These are phyloP conservation scores for Xerus inauris DNA, from an alignment of 2,113 vertebrate genomes.

Conservation along the genomic window DNA sequence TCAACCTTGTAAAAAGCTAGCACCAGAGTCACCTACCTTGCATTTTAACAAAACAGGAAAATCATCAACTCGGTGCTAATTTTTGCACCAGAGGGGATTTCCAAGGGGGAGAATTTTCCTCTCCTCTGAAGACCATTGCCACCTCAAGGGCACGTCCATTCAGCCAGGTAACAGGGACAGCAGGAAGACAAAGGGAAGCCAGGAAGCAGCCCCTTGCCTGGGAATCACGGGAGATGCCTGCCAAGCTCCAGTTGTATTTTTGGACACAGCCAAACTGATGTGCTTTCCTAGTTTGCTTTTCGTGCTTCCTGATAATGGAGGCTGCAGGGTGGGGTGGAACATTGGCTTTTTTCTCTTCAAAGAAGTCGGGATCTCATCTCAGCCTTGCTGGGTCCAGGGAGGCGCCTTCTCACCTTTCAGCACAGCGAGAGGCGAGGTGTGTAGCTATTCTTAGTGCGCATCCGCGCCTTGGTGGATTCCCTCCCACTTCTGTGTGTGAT, in stretches of 20 bases:
- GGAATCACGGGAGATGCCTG: background rate
- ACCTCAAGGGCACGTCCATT: slow-evolving; percentile 34
- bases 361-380: background rate
- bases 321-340: background rate
- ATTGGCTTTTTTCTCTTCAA: background rate
- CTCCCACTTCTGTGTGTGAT: background rate
- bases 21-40: slow-evolving; percentile 17
- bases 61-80: slow-evolving; percentile 41
- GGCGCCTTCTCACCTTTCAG: slow-evolving; percentile 46
- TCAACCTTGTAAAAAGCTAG: background rate
- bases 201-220: background rate
- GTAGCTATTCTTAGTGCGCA: slow-evolving; percentile 34
- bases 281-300: slow-evolving; percentile 60
- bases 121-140: background rate
- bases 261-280: slow-evolving; percentile 2
- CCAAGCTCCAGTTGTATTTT: slow-evolving; percentile 58
- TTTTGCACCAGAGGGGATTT: slow-evolving; percentile 75
- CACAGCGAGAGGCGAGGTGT: background rate
- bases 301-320: background rate
- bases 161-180: background rate
- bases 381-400: slow-evolving; percentile 23
- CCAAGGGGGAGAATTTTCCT: slow-evolving; percentile 52
- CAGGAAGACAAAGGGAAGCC: background rate
- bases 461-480: background rate
- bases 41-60: background rate